phyloP scores from a whole-genome alignment of 2,888 invertebrate species.

The Pseudococcus longispinus region DNA sequence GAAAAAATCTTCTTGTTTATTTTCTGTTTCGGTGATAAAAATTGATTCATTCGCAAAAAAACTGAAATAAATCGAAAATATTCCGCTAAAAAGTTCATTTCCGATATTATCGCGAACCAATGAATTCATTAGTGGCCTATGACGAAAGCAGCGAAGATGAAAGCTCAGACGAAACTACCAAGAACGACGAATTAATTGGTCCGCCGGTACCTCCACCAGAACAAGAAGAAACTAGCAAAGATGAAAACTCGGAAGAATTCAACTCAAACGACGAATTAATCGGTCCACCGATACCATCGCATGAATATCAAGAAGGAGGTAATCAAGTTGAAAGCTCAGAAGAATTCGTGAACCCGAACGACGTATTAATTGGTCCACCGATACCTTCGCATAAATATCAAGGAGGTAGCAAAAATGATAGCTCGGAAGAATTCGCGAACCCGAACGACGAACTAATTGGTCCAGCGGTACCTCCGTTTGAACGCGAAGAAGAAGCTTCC shows the following conservation, averaged over 20 bases:
- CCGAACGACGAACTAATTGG: neutral
- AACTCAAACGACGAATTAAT: constrained; percentile 54
- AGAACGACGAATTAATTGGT: neutral
- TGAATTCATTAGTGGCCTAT: constrained; percentile 57
- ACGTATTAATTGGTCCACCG: constrained; percentile 31
- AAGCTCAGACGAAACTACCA: neutral
- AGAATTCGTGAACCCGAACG: neutral
- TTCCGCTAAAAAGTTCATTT: neutral
- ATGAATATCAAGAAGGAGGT: too few species aligned
- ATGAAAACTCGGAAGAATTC: too few species aligned
- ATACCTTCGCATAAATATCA: neutral
- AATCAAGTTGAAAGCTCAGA: neutral
- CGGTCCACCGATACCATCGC: constrained; percentile 58
- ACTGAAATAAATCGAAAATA: neutral
- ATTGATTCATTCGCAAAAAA: neutral
- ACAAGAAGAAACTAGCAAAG: too few species aligned
- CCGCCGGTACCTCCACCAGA: constrained; percentile 21
- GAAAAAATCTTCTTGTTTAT: neutral
- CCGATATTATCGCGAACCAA: neutral
- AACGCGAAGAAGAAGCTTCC: constrained; percentile 62
- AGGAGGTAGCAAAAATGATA: too few species aligned
- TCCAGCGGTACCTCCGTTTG: constrained; percentile 44
- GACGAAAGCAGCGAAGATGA: constrained; percentile 29
- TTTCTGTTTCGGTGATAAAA: neutral
- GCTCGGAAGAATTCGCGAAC: neutral